Evolutionary conservation across 2,888 invertebrate genomes (phyloP), one percentile per base, ranked within the genome.

Genomic region (Hoplodrina blanda): DNA sequence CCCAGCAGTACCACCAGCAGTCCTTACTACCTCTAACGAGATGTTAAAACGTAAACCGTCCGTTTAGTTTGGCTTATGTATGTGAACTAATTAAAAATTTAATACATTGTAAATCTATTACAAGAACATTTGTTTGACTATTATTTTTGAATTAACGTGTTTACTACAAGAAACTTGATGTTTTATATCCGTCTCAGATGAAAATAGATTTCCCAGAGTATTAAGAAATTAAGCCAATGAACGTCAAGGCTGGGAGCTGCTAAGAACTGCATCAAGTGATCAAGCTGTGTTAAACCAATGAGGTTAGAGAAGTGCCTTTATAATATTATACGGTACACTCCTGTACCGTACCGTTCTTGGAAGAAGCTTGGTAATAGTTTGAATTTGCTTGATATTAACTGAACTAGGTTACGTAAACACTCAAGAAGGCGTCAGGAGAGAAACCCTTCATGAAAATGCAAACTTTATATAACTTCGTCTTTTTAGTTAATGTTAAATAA

Each of bases 91-190:
- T 77, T 69, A 71, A 83, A 72, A 68, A 44, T 78, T 74, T 73
- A 62, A 69, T 73, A 62, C 49, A 33, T 64, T 46, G 62, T 70
- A 66, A 81, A 83, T 73, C 69, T 70, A 76, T 79, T 61, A 41
- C 25, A 50, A 53, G 62, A 66, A 11, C 53, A 50, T 71, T 81
- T 66, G 60, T 71, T 56, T 30, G 37, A 52, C 17, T 30, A 60
- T 70, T 30, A 54, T 65, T 41, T 44, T 7, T 50, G 62, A 59
- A 69, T 55, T 52, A 69, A 62, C 53, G n/a, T n/a, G n/a, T n/a
- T n/a, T n/a, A n/a, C n/a, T n/a, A n/a, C n/a, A n/a, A n/a, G 69
- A 37, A 69, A 54, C 53, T 67, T 44, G 2, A 33, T 19, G 19
- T 50, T 50, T 54, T 15, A 11, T 37, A 15, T 25, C 20, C 6